Base-by-base conservation (phyloP, 2,113 vertebrate genomes). In the Oceanites oceanicus region DNA sequence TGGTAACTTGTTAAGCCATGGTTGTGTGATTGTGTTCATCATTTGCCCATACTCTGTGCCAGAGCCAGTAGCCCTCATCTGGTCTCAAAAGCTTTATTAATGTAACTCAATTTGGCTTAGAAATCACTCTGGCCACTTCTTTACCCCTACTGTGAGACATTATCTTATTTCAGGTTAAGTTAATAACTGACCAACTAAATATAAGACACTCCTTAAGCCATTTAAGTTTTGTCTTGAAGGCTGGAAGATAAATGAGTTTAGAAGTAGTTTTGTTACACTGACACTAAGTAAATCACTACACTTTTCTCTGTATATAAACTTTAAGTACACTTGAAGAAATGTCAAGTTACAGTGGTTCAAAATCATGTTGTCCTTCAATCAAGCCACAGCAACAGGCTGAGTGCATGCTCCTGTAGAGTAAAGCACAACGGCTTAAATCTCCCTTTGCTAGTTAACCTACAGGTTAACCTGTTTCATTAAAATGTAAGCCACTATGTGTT, bases 161-260 rank as follows among this genome's bases (percentile, higher is more conserved):
- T 87, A 76, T 70, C 68, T 92, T 89, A 85, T 89, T 89, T 89
- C 84, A 79, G 19, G 23, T 65, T 90, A 84, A 87, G 70, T 82
- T 96, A 91, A 71, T 81, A 94, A 94, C 76, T 86, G 83, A 91
- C 70, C 72, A 87, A 59, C 61, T 94, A 74, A 93, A 96, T 71
- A 32, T 17, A 93, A 81, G 86, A 59, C 59, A n/a, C 47, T 92
- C 32, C 49, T 85, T 81, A 63, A 81, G 76, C 45, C 40, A 50
- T 85, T 85, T 78, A 81, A 91, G 72, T 75, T 94, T 93, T 88
- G 32, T 70, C 79, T 85, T 68, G 74, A 94, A 94, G 62, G 73
- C 66, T 89, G 58, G 62, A 84, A 95, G 62, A 85, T 61, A 89
- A 96, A 89, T 72, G 50, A 91, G 30, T 93, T 94, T 68, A 87